Evolutionary conservation across 2,113 vertebrate genomes (phyloP).

Genomic region (Delphinapterus leucas): DNA sequence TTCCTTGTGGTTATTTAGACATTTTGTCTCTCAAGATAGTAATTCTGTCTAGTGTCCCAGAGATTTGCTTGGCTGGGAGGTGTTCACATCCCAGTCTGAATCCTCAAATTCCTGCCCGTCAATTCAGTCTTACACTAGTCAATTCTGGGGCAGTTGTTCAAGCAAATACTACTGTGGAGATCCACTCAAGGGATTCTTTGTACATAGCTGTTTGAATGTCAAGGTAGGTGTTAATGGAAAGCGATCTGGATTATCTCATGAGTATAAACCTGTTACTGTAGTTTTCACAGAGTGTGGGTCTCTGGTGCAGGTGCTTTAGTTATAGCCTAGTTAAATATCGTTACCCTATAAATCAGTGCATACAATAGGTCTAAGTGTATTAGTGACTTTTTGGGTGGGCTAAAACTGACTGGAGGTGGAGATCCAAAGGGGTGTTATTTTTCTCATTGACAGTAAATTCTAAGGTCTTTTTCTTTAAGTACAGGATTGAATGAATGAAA

Average conservation of each 20-base stretch:
- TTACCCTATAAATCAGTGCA: not conserved
- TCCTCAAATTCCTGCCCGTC: not conserved
- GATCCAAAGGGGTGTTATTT: conserved; percentile 7
- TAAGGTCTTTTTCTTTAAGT: not conserved
- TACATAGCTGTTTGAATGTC: not conserved
- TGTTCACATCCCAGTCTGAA: not conserved
- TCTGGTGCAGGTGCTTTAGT: not conserved
- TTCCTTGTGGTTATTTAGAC: not conserved
- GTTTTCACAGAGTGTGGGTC: not conserved
- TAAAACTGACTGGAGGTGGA: conserved; percentile 19
- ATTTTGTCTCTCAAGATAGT: not conserved
- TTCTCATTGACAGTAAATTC: conserved; percentile 28
- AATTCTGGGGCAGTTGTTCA: not conserved
- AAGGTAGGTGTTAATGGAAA: not conserved
- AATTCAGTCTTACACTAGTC: not conserved
- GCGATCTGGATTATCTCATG: not conserved
- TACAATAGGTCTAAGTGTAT: not conserved
- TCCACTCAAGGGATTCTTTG: not conserved
- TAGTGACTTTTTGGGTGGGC: not conserved
- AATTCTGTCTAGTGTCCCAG: not conserved
- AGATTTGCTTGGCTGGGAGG: not conserved
- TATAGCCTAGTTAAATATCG: not conserved
- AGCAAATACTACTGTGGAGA: not conserved
- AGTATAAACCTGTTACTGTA: not conserved
- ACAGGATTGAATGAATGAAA: not conserved